Percentiles rank a stretch among this genome's conserved stretches.
These are phyloP conservation scores for Gavialis gangeticus DNA, from an alignment of 2,113 vertebrate genomes.

Conservation along the genomic window DNA sequence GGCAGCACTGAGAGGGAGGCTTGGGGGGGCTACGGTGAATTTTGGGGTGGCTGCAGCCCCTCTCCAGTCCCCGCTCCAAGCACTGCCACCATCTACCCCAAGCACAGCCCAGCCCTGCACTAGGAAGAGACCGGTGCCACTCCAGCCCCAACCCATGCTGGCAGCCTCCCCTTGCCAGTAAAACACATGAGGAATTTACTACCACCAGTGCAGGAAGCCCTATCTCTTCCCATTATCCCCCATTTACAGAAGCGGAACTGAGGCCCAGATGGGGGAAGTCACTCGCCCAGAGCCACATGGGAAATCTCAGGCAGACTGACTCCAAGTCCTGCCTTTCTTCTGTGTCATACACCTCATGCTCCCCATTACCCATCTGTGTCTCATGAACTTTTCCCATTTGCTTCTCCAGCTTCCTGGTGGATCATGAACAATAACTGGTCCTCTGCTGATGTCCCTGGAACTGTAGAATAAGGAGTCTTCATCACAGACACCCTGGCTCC, in stretches of 20 bases:
- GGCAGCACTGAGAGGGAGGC: too few relatives aligned
- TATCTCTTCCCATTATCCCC: not conserved
- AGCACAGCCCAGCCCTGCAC: too few relatives aligned
- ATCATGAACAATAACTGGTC: conserved; percentile 93
- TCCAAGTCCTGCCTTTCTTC: not conserved
- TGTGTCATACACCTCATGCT: fast-evolving
- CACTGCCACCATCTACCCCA: too few relatives aligned
- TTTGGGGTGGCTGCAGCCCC: too few relatives aligned
- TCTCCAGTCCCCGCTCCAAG: too few relatives aligned
- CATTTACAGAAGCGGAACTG: not conserved
- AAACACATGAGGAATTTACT: not conserved
- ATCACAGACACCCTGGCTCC: not conserved
- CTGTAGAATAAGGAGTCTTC: fast-evolving
- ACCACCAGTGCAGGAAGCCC: not conserved
- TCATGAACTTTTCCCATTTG: conserved; percentile 8
- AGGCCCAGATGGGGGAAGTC: too few relatives aligned
- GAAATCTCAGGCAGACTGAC: not conserved
- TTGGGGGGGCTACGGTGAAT: too few relatives aligned
- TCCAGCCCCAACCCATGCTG: too few relatives aligned
- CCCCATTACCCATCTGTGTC: not conserved
- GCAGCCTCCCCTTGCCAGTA: too few relatives aligned
- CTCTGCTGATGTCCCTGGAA: not conserved
- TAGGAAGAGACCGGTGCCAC: too few relatives aligned
- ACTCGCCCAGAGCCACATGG: too few relatives aligned
- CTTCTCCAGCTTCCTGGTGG: conserved; percentile 93